Evolutionary conservation across 2,888 invertebrate species (phyloP).

Genomic region (Nemoura dubitans): DNA sequence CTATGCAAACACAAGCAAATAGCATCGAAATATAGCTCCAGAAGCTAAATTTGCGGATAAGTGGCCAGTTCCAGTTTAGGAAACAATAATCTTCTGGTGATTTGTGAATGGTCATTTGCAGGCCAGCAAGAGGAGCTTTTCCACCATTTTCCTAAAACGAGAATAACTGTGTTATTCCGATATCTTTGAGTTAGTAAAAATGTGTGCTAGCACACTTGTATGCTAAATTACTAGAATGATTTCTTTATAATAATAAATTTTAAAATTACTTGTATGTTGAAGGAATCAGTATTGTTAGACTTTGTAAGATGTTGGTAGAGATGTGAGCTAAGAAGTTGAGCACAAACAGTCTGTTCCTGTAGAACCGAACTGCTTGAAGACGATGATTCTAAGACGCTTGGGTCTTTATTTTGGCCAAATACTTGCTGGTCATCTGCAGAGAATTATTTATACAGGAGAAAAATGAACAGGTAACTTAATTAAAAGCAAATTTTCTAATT

Average conservation of each 20-base stretch:
- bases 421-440: conserved; percentile 47
- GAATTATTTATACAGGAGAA: background rate
- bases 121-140: conserved; percentile 60
- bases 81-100: conserved; percentile 65
- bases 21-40: conserved; percentile 78
- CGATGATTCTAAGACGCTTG: conserved; percentile 52
- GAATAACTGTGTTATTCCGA: background rate
- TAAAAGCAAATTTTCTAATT: too few species aligned
- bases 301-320: conserved; percentile 52
- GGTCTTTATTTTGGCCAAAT: conserved; percentile 49
- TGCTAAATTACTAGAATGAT: background rate
- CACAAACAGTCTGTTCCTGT: conserved; percentile 54
- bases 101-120: conserved; percentile 60
- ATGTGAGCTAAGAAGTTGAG: conserved; percentile 53
- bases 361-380: conserved; percentile 54
- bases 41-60: conserved; percentile 77
- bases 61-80: conserved; percentile 82
- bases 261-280: conserved; percentile 48
- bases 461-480: background rate
- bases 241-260: background rate
- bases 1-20: conserved; percentile 76
- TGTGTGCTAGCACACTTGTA: background rate
- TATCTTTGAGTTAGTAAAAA: too few species aligned
- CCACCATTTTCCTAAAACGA: conserved; percentile 60
- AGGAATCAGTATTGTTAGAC: conserved; percentile 48